A percentile compares a stretch with the other conserved stretches of the same genome.
Conservation (phyloP, 2,113 vertebrate genomes). For the Myotis lucifugus region DNA sequence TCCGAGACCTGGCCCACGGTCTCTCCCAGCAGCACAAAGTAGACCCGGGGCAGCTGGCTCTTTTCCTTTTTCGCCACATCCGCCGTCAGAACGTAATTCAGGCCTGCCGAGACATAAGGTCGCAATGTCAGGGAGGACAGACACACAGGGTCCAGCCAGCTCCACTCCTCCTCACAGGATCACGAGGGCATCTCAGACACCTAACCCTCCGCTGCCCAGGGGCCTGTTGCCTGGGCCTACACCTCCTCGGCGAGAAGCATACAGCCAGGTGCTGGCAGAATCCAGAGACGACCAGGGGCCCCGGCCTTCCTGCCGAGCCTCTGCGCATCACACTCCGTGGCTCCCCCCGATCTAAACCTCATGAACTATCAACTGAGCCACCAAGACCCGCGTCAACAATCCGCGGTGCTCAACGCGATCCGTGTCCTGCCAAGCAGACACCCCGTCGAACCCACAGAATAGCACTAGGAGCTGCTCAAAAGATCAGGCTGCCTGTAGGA, state of each 20-base stretch:
- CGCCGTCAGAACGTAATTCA: constrained; percentile 94
- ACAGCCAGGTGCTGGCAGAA: background rate
- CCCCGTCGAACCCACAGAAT: accelerated
- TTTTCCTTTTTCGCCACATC: constrained; percentile 94
- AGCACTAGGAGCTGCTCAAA: background rate
- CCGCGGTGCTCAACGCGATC: accelerated
- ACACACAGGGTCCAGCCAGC: constrained; percentile 41
- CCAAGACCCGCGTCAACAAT: too few species aligned
- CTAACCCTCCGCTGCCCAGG: background rate
- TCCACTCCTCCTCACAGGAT: background rate
- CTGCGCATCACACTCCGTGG: background rate
- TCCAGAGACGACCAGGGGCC: too few species aligned
- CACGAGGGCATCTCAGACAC: accelerated
- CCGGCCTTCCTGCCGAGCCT: background rate
- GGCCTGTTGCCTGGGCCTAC: background rate
- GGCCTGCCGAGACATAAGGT: constrained; percentile 82
- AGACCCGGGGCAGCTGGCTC: constrained; percentile 90
- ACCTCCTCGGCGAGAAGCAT: background rate
- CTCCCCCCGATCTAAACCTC: background rate
- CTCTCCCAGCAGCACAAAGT: constrained; percentile 91
- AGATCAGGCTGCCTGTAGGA: background rate
- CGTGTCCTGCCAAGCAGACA: background rate
- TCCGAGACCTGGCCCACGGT: constrained; percentile 88
- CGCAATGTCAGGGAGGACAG: constrained; percentile 46
- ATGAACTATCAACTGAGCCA: background rate